Percentiles rank a stretch among this genome's conserved stretches.
phyloP scores from a whole-genome alignment of 2,888 invertebrate genomes.

The Pherbina coryleti region DNA sequence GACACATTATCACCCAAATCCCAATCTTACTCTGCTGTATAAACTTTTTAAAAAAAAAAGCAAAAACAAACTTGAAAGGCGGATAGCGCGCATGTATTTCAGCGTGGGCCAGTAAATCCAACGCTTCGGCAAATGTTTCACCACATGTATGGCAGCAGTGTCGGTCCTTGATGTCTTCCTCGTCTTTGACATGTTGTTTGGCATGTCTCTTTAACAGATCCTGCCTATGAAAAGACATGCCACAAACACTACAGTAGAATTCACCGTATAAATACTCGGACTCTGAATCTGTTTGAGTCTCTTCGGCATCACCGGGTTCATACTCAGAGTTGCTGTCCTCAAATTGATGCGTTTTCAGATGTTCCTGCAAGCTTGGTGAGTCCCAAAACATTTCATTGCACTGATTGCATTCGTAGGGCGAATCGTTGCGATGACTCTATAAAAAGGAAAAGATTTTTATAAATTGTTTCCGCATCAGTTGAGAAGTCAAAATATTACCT shows the following conservation, averaged over 20 bases:
- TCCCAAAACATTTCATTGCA: slow-evolving; percentile 89
- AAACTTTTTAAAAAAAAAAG: background rate
- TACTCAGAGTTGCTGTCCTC: slow-evolving; percentile 69
- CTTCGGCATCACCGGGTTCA: slow-evolving; percentile 67
- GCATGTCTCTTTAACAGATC: slow-evolving; percentile 81
- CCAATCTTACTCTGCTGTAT: too few relatives aligned
- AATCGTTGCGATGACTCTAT: slow-evolving; percentile 83
- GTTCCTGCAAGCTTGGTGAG: slow-evolving; percentile 73
- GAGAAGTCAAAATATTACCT: slow-evolving; percentile 64
- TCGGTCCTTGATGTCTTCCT: slow-evolving; percentile 57
- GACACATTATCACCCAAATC: too few relatives aligned
- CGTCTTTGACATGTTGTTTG: slow-evolving; percentile 68
- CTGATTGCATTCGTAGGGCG: slow-evolving; percentile 82
- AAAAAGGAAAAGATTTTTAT: background rate
- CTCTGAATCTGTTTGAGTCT: slow-evolving; percentile 66
- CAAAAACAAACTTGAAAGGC: slow-evolving; percentile 69
- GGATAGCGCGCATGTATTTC: slow-evolving; percentile 80
- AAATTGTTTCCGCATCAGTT: too few relatives aligned
- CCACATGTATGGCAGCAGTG: slow-evolving; percentile 86
- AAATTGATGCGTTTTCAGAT: slow-evolving; percentile 74
- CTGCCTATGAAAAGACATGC: slow-evolving; percentile 82
- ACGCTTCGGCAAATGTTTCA: slow-evolving; percentile 81
- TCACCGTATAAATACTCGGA: slow-evolving; percentile 75
- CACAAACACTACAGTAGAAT: slow-evolving; percentile 80
- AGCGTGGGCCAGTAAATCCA: slow-evolving; percentile 83